Evolutionary conservation across 2,888 invertebrate species (phyloP), one percentile per base, ranked within the genome.

Genomic region (Nomada fucata): DNA sequence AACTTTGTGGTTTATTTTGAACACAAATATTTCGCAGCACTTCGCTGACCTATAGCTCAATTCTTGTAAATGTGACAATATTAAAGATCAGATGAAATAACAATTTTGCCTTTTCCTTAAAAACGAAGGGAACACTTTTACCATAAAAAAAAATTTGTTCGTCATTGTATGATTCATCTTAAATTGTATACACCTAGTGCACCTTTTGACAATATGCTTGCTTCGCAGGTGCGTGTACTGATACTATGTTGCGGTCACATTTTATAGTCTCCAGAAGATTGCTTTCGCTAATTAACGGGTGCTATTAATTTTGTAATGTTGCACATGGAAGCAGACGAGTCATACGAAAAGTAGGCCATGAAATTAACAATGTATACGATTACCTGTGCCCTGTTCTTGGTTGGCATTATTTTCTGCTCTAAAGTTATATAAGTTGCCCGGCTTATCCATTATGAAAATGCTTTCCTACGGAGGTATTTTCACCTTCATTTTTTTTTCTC

Each of bases 321-420:
- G 18, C 23, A 26, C 5, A 2, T 18, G 13, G 18, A 50, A 53
- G 47, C 60, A 44, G 4, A 13, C n/a, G 15, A 55, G 11, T 4
- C 23, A 26, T 26, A 26, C 9, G 18, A 26, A 60, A 70, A 57
- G 29, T 81, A 11, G 59, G 26, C 50, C n/a, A 26, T 3, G 20
- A 18, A 59, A 80, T 69, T 70, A 65, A 75, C 18, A 79, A 77
- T 80, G 69, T 77, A 75, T 57, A 55, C 11, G 15, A 23, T n/a
- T 29, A 11, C 20, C 23, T 70, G 29, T 52, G 50, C 18, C 11
- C 11, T 36, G 10, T 5, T 65, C 23, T 13, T 20, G 5, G 26
- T 50, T 61, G 50, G 23, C 18, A 61, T 50, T 72, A 72, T 15
- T 26, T 52, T 44, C 26, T 36, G 44, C 57, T 36, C 26, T n/a